phyloP scores from a whole-genome alignment of 2,797 vertebrate species.

The Chiropotes sagulatus region DNA sequence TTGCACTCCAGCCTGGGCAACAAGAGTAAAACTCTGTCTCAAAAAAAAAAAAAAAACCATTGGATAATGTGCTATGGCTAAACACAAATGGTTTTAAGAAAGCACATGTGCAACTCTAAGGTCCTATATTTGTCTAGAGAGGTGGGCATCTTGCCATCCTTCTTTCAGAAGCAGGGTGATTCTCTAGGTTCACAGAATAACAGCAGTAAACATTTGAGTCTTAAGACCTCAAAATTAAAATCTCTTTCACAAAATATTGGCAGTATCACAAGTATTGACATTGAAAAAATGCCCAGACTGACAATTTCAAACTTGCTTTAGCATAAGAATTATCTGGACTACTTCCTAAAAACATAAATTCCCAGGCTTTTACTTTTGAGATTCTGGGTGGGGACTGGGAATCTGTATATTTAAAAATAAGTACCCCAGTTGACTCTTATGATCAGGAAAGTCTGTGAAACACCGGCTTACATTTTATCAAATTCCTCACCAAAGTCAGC shows the following conservation, averaged over 20 bases:
- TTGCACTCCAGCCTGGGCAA: too few species aligned
- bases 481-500: background rate
- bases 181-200: background rate
- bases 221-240: conserved; percentile 40
- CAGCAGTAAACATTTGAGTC: background rate
- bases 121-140: background rate
- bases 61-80: background rate
- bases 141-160: background rate
- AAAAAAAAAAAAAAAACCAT: background rate
- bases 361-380: background rate
- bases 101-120: background rate
- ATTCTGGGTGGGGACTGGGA: background rate
- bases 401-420: background rate
- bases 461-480: background rate
- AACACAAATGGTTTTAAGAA: background rate
- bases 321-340: background rate
- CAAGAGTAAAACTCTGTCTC: background rate
- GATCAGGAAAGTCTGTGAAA: conserved; percentile 27
- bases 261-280: background rate
- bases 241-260: conserved; percentile 19
- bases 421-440: background rate
- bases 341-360: conserved; percentile 32
- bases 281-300: background rate
- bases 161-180: background rate
- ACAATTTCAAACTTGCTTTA: background rate